Base-by-base conservation (phyloP, 2,888 invertebrate species). In the Lithophane socia region DNA sequence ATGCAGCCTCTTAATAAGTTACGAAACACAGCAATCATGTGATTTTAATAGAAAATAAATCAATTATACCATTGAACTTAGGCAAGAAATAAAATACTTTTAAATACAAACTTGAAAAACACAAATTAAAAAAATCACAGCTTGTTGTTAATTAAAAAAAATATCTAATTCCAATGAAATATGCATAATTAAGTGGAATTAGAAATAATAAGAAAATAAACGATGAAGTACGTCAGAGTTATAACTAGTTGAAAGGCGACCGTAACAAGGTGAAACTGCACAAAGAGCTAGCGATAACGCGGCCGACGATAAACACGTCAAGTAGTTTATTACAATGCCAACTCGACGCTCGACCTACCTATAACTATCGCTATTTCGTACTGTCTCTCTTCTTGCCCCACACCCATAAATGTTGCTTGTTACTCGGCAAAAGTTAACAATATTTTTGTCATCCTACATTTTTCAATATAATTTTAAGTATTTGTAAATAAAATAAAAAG, bases 271-370 rank as follows among this genome's bases (percentile, higher is more conserved):
- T 94, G 94, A 95, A 94, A 90, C 92, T 89, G 87, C 91, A 95
- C 93, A 95, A 95, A 93, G 94, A 92, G 91, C 94, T 92, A 86
- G 90, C 94, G 96, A 95, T 95, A 96, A 94, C 94, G 91, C 93
- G 90, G 89, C 90, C 86, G 85, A 87, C 93, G 94, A 95, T 95
- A 95, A 95, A 94, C 92, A 92, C 92, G 92, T 93, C 92, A 92
- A 92, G 91, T 91, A 93, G 92, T 94, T 95, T 95, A 94, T 92
- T 88, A 86, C 86, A 88, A 93, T 95, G 96, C 96, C 96, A 96
- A 95, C 96, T 94, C 96, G 94, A 95, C 95, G 92, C 88, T 88
- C 94, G 92, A 96, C 96, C 95, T 96, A 96, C 94, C 96, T 96
- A 96, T 96, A 96, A 91, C 94, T 96, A 96, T 92, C 90, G 92